A percentile compares a stretch with the other conserved stretches of the same genome.
Evolutionary conservation across 2,113 vertebrate genomes (phyloP).

Genomic region (Myotis yumanensis): DNA sequence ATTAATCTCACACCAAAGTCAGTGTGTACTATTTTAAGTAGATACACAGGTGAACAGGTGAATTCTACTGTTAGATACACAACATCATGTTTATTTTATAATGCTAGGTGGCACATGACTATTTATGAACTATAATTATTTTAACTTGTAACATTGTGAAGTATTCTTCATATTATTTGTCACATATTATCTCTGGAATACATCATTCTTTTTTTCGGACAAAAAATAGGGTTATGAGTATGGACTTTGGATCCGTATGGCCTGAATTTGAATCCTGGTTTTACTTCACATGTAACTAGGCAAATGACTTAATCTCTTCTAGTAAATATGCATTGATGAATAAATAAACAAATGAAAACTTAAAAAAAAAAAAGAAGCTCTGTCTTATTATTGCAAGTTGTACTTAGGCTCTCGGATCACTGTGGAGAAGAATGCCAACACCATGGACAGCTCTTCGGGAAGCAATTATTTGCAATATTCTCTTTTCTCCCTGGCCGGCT

Average conservation of each 20-base stretch:
- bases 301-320: neutral
- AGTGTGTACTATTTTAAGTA: neutral
- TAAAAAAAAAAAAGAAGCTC: neutral
- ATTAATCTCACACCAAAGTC: neutral
- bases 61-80: neutral
- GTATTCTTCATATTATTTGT: neutral
- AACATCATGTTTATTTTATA: neutral
- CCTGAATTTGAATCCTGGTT: conserved; percentile 21
- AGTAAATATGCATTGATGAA: neutral
- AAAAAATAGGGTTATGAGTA: neutral
- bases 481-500: neutral
- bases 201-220: neutral
- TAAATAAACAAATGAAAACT: neutral
- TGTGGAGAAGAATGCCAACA: neutral
- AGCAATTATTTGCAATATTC: neutral
- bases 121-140: neutral
- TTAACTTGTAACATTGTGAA: neutral
- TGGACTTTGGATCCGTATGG: neutral
- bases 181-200: neutral
- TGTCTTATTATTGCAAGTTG: neutral
- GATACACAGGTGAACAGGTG: neutral
- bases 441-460: neutral
- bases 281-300: neutral
- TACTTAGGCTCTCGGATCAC: neutral
- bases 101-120: neutral